These are phyloP conservation scores for Mycalesis mineus DNA, from an alignment of 2,888 invertebrate genomes.

Conservation along the genomic window DNA sequence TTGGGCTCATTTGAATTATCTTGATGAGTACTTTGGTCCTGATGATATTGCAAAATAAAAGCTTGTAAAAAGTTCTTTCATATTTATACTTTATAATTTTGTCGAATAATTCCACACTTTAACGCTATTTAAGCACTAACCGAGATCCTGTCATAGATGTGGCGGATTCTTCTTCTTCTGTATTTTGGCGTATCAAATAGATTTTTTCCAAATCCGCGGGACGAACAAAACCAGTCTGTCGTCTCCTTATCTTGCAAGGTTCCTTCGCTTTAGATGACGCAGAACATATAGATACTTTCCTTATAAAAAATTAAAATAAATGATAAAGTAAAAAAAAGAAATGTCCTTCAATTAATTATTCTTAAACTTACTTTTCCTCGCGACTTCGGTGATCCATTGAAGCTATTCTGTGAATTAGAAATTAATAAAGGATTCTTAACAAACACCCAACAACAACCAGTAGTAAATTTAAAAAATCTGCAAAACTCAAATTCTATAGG, in stretches of 20 bases:
- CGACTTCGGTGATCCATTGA: constrained; percentile 32
- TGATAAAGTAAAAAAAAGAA: constrained; percentile 22
- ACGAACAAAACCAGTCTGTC: constrained; percentile 53
- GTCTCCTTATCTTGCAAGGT: constrained; percentile 44
- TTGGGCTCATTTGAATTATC: too few relatives aligned
- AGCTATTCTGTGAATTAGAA: constrained; percentile 38
- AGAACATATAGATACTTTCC: constrained; percentile 49
- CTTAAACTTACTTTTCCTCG: constrained; percentile 40
- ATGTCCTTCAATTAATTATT: constrained; percentile 41
- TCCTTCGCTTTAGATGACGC: constrained; percentile 28
- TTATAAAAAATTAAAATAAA: constrained; percentile 35
- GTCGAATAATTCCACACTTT: too few relatives aligned
- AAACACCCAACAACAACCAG: too few relatives aligned
- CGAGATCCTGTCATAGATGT: constrained; percentile 26
- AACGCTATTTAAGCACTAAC: constrained; percentile 19
- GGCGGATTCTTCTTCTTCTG: constrained; percentile 32
- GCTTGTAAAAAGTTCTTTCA: too few relatives aligned
- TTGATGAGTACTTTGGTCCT: too few relatives aligned
- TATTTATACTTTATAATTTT: too few relatives aligned
- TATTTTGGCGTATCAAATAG: constrained; percentile 26
- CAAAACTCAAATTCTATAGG: neutral
- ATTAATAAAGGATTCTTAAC: neutral
- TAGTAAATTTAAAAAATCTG: too few relatives aligned
- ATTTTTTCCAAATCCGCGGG: constrained; percentile 42
- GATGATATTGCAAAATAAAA: too few relatives aligned